Base-by-base conservation (phyloP, 2,888 invertebrate species). In the Euspilapteryx auroguttella region DNA sequence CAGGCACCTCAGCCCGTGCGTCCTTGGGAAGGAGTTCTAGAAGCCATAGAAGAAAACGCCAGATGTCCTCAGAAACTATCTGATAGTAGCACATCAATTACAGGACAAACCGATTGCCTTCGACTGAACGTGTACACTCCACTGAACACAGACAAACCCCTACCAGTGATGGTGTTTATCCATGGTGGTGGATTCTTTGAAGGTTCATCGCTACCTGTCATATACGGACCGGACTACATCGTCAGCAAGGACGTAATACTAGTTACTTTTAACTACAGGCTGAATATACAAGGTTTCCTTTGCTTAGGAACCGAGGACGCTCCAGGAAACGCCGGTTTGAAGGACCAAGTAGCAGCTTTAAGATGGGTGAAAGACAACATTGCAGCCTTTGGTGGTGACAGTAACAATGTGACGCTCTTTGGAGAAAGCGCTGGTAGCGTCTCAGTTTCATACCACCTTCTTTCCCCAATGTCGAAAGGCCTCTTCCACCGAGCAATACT, bases 351-450 rank as follows among this genome's bases (percentile, higher is more conserved):
- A 0, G 61, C 62, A 13, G 65, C 64, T 4, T 32, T 69, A 12
- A 54, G 40, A 35, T 69, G 68, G 68, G 44, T 68, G 3, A 44
- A 48, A 31, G 47, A 35, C 14, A 68, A 69, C 36, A 63, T 66
- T 2, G 37, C 29, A 14, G 45, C 41, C 2, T 63, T 68, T 31
- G 68, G 66, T 3, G 68, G 68, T 3, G 57, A 69, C 33, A 51
- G 56, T 7, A 49, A 57, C 8, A 62, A 52, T 14, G 55, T 68
- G 0, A 66, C 64, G 0, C 34, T 68, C 25, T 63, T 69, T 32
- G 71, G 71, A 1, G 69, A 69, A 35, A 71, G 71, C 25, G 71
- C 71, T 30, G 71, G 71, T 2, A 55, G 45, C 0, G 44, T 52
- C 0, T 55, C 71, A 0, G 57, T 66, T 2, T 66, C 71, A 0